phyloP scores from a whole-genome alignment of 2,113 vertebrate species.

The Hypanus sabinus region DNA sequence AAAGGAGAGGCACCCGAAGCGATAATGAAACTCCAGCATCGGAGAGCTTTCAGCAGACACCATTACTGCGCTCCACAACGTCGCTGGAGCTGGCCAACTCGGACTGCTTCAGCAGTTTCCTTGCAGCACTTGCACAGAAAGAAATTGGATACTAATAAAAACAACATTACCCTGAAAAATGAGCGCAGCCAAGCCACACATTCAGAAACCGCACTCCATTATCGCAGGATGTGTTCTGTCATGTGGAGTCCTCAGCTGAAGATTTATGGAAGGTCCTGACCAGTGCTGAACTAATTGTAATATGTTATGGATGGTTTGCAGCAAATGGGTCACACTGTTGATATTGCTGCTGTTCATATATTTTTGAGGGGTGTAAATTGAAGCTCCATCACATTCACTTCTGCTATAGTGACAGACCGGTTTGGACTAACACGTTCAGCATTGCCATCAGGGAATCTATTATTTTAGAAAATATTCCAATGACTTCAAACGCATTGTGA shows the following conservation, averaged over 20 bases:
- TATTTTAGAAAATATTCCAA: background rate
- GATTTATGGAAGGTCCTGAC: constrained; percentile 6
- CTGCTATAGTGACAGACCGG: background rate
- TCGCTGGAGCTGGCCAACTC: background rate
- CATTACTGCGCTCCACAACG: background rate
- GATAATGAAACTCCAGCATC: background rate
- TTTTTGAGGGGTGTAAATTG: constrained; percentile 22
- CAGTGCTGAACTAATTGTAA: constrained; percentile 31
- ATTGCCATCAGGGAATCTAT: background rate
- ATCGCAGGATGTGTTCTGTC: constrained; percentile 32
- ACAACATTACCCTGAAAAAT: constrained; percentile 35
- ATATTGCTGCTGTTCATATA: background rate
- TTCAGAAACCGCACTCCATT: constrained; percentile 29
- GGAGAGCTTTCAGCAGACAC: constrained; percentile 6
- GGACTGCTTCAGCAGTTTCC: constrained; percentile 26
- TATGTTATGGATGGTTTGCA: constrained; percentile 34
- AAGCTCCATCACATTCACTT: background rate
- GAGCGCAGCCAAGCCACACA: background rate
- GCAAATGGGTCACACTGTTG: background rate
- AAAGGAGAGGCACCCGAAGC: background rate
- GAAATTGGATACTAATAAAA: constrained; percentile 37
- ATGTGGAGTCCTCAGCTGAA: constrained; percentile 27
- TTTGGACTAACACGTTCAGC: background rate
- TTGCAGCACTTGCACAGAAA: constrained; percentile 9
- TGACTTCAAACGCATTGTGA: background rate